Conservation (phyloP, 2,888 invertebrate species). For the Lepidocyrtinus sp. region DNA sequence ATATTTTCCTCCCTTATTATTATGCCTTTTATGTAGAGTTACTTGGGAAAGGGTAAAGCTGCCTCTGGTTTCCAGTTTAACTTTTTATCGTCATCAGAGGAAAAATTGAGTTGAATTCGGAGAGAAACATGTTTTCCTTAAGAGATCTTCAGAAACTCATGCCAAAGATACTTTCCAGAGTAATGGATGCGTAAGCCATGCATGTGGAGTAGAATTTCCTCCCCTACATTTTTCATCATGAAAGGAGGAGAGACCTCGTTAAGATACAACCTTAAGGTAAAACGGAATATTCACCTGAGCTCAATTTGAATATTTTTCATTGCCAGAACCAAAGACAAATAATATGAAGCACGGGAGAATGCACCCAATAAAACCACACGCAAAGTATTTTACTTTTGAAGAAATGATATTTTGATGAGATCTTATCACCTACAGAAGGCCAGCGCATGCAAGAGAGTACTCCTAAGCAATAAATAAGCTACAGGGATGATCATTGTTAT, state of each 20-base stretch:
- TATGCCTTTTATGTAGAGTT: not conserved
- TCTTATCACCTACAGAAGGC: constrained; percentile 30
- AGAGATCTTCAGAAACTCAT: no score
- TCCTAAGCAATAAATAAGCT: not conserved
- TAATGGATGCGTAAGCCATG: no score
- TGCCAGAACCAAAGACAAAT: not conserved
- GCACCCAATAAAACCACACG: not conserved
- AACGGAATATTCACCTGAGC: not conserved
- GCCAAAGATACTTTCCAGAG: not conserved
- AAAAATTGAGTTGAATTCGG: not conserved
- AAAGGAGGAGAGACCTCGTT: not conserved
- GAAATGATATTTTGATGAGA: constrained; percentile 44
- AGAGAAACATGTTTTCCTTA: no score
- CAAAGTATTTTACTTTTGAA: not conserved
- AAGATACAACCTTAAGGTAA: not conserved
- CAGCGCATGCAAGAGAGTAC: not conserved
- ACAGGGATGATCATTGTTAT: not conserved
- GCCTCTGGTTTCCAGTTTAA: not conserved
- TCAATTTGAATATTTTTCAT: not conserved
- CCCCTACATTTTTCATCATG: not conserved
- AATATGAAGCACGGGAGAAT: not conserved
- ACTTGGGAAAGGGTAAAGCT: not conserved
- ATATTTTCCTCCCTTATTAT: not conserved
- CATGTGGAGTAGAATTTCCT: not conserved
- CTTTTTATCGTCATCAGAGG: not conserved